Evolutionary conservation across 2,113 vertebrate genomes (phyloP), one percentile per base, ranked within the genome.

Genomic region (Parotia lawesii): DNA sequence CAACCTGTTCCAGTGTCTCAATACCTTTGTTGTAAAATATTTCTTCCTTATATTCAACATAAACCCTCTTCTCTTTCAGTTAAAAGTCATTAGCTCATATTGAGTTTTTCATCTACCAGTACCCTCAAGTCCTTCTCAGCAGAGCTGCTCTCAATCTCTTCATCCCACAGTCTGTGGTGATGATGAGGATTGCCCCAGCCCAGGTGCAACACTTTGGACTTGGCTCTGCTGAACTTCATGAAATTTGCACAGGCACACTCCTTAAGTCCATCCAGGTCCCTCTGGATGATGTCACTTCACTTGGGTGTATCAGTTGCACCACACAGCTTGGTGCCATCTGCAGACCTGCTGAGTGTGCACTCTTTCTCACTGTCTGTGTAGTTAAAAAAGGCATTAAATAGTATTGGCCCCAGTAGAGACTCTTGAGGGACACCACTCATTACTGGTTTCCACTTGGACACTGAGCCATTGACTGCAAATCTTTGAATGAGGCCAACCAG

Each of bases 351-450:
- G 11, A 66, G 9, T 16, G 13, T 67, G 11, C 12, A 23, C 9
- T 35, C n/a, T 57, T 23, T 37, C 18, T 20, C 21, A 28, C 23
- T 35, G 16, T 40, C 35, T 35, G 10, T 35, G 33, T 45, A 15
- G 57, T 17, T 44, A 23, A 29, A 21, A 58, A 74, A 81, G 48
- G 4, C 5, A 29, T 45, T 33, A 58, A 54, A 29, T 8, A 58
- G 0, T 27, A 33, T 8, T 58, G 8, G 11, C 37, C 11, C 9
- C 7, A 27, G 5, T 4, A 45, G 4, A 28, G 15, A 53, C 4
- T 7, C 6, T 69, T 54, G 28, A 37, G 14, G 13, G 11, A 33
- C 14, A 64, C 8, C 12, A 23, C 3, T 57, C 1, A 1, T n/a
- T 85, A 44, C 10, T 58, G 17, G 5, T 70, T 89, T 86, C n/a